Percentiles rank a stretch among this genome's conserved stretches.
These are phyloP conservation scores for Ancistrus triradiatus DNA, from an alignment of 2,113 vertebrate genomes.

Conservation along the genomic window DNA sequence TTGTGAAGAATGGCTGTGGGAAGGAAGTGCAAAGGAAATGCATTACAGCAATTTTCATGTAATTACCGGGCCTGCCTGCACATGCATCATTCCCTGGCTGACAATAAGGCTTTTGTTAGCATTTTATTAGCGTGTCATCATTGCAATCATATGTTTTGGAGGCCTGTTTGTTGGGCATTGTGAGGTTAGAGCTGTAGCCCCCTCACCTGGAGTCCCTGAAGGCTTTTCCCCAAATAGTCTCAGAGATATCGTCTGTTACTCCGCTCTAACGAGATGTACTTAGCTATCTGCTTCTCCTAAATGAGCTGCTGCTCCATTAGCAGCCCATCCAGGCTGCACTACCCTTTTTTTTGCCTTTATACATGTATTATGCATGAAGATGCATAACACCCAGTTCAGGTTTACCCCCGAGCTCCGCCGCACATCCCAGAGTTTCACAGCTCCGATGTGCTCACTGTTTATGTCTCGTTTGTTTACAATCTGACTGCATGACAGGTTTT, in stretches of 20 bases:
- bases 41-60: slow-evolving; percentile 24
- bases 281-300: slow-evolving; percentile 22
- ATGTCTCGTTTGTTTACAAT: slow-evolving; percentile 9
- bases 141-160: no score
- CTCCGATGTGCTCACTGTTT: slow-evolving; percentile 10
- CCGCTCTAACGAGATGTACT: slow-evolving; percentile 22
- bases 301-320: slow-evolving; percentile 30
- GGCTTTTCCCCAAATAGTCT: neutral
- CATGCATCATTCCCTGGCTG: slow-evolving; percentile 14
- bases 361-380: slow-evolving; percentile 44
- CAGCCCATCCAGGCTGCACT: slow-evolving; percentile 12
- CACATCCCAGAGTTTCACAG: slow-evolving; percentile 2
- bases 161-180: slow-evolving; percentile 17
- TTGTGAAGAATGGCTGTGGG: neutral
- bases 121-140: slow-evolving; percentile 35
- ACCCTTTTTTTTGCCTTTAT: slow-evolving; percentile 22
- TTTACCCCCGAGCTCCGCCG: slow-evolving; percentile 24
- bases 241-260: slow-evolving; percentile 8
- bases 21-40: slow-evolving; percentile 23
- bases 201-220: neutral
- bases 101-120: slow-evolving; percentile 8
- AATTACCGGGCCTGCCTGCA: slow-evolving; percentile 6
- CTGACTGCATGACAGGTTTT: slow-evolving; percentile 23
- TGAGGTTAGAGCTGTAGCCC: slow-evolving; percentile 13
- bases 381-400: slow-evolving; percentile 30